Evolutionary conservation across 2,888 invertebrate species (phyloP).

Genomic region (Euphydryas editha): DNA sequence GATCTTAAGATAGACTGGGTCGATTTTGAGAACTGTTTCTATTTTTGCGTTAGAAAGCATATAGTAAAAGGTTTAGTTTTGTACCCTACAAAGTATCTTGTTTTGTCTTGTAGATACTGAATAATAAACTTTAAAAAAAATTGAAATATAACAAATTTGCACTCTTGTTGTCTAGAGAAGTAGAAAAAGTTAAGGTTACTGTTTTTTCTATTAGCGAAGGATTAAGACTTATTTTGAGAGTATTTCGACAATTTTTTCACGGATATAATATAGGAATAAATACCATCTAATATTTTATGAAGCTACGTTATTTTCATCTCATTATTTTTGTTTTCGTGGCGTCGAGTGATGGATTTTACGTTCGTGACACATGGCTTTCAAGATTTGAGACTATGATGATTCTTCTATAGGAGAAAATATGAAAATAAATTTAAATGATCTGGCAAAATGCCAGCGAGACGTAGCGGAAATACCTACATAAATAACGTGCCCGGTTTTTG

Average conservation of each 20-base stretch:
- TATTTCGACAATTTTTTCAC: neutral
- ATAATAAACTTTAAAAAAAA: too few relatives aligned
- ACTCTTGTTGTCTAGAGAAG: too few relatives aligned
- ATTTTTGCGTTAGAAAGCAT: too few relatives aligned
- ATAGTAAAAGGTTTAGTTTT: too few relatives aligned
- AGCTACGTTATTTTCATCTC: neutral
- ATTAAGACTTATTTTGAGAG: neutral
- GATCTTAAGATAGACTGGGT: too few relatives aligned
- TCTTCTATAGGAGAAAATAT: slow-evolving; percentile 22
- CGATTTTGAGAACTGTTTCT: too few relatives aligned
- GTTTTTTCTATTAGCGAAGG: too few relatives aligned
- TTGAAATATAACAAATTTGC: too few relatives aligned
- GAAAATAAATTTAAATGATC: slow-evolving; percentile 13
- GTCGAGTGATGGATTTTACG: neutral
- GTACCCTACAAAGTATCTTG: too few relatives aligned
- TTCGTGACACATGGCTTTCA: slow-evolving; percentile 5
- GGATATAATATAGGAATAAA: neutral
- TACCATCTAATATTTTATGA: neutral
- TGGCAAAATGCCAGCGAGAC: slow-evolving; percentile 28
- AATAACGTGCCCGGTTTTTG: slow-evolving; percentile 21
- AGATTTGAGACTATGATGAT: slow-evolving; percentile 10
- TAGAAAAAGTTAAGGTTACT: too few relatives aligned
- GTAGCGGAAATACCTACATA: slow-evolving; percentile 31
- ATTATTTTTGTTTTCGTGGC: neutral
- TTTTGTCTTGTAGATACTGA: too few relatives aligned